Evolutionary conservation across 2,797 vertebrate species (phyloP), one percentile per base, ranked within the genome.

Genomic region (Crenuchus spilurus): DNA sequence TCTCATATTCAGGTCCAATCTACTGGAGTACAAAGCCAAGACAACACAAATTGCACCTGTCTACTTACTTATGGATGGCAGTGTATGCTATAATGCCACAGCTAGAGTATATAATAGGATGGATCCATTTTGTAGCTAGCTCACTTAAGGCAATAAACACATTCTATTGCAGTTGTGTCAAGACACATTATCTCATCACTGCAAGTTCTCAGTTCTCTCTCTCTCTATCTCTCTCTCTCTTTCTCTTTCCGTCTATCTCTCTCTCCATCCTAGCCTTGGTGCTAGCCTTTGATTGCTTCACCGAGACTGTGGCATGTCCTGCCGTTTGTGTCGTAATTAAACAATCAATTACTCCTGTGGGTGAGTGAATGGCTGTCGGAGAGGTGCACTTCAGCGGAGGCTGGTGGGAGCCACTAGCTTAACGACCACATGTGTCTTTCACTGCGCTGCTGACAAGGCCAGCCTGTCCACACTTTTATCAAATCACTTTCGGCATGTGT

Each of bases 271-370:
- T 28, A 2, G 16, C 7, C 61, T 9, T 49, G 58, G 14, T 37
- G 24, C 18, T 42, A 61, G 9, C 41, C 18, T 52, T 63, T 60
- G 74, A 72, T 54, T 69, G 44, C 46, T 39, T 31, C 16, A 44
- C 13, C 10, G 54, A 30, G 14, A 20, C 35, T 30, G 28, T 24
- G 18, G 24, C 37, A 9, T 52, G 62, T 74, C 58, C 46, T 61
- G 28, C 60, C 30, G 35, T 54, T 65, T 28, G 46, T 14, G 35
- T 30, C n/a, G n/a, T 84, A 78, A 76, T 72, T 84, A 76, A 78
- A 54, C 68, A 28, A 76, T 69, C 77, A 84, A 51, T 74, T 54
- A 65, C 28, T 57, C 42, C 41, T 48, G 52, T 14, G 20, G 18
- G 57, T 70, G 37, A 75, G 72, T 72, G 73, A 82, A 41, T 52